Conservation (phyloP, 2,888 invertebrate species). For the Calameuta pallipes region DNA sequence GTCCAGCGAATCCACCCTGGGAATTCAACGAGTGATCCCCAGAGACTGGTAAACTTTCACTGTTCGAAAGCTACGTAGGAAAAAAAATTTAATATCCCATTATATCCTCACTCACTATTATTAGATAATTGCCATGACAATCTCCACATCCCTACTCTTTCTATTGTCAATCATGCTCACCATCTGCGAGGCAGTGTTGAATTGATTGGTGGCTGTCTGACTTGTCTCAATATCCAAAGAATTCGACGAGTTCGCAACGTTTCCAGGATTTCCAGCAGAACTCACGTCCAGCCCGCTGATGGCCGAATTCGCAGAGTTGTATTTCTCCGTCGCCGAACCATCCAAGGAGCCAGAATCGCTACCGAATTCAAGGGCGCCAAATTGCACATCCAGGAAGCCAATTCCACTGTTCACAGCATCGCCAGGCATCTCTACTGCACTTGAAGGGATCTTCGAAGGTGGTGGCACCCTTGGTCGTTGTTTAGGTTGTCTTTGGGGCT, state of each 20-base stretch:
- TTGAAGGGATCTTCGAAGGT: conserved; percentile 83
- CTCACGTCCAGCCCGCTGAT: conserved; percentile 55
- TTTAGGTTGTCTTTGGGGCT: conserved; percentile 58
- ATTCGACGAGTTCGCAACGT: conserved; percentile 47
- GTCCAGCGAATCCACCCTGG: conserved; percentile 52
- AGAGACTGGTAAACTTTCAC: conserved; percentile 60
- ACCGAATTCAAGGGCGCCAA: conserved; percentile 87
- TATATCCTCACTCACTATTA: background rate
- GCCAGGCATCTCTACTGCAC: conserved; percentile 97
- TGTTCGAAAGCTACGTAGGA: conserved; percentile 50
- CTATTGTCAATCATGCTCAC: conserved; percentile 31
- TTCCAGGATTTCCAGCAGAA: conserved; percentile 45
- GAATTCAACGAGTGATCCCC: conserved; percentile 62
- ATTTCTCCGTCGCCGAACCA: conserved; percentile 66
- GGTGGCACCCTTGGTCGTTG: conserved; percentile 62
- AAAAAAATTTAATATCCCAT: conserved; percentile 13
- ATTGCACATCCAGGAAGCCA: conserved; percentile 90
- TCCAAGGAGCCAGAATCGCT: conserved; percentile 69
- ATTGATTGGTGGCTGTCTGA: conserved; percentile 51
- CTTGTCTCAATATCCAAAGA: conserved; percentile 56
- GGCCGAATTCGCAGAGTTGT: conserved; percentile 61
- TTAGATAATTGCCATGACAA: background rate
- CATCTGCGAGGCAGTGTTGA: conserved; percentile 56
- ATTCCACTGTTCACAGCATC: conserved; percentile 80
- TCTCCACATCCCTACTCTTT: background rate